phyloP scores from a whole-genome alignment of 2,113 vertebrate genomes.

The Pteropus alecto region DNA sequence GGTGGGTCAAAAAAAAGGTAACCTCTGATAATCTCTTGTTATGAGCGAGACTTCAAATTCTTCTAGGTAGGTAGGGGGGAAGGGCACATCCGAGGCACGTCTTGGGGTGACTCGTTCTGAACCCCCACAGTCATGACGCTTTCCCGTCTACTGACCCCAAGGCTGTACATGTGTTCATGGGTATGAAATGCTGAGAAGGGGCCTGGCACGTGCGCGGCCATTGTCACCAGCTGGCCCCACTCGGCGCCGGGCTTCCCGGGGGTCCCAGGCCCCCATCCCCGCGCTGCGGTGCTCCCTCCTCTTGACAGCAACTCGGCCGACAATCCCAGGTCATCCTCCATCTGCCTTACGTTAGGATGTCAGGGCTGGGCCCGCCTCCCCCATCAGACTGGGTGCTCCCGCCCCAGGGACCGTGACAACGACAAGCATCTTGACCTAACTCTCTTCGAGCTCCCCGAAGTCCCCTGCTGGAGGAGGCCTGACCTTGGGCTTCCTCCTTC shows the following conservation, averaged over 20 bases:
- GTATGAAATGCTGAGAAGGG: accelerated
- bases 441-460: neutral
- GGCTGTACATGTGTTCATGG: accelerated
- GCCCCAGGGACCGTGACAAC: accelerated
- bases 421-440: neutral
- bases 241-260: too few relatives aligned
- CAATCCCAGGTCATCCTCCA: accelerated
- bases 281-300: accelerated
- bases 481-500: neutral
- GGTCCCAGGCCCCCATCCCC: neutral
- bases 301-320: neutral
- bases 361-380: neutral
- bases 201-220: accelerated
- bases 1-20: neutral
- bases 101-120: neutral
- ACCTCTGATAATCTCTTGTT: neutral
- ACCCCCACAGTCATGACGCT: neutral
- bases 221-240: neutral
- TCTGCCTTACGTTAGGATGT: neutral
- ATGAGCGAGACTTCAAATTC: neutral
- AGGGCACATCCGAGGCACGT: neutral
- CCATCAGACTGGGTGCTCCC: neutral
- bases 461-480: neutral
- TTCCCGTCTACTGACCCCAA: neutral
- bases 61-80: neutral